phyloP scores from a whole-genome alignment of 2,797 vertebrate species.

The Parotocinclus haroldoi region DNA sequence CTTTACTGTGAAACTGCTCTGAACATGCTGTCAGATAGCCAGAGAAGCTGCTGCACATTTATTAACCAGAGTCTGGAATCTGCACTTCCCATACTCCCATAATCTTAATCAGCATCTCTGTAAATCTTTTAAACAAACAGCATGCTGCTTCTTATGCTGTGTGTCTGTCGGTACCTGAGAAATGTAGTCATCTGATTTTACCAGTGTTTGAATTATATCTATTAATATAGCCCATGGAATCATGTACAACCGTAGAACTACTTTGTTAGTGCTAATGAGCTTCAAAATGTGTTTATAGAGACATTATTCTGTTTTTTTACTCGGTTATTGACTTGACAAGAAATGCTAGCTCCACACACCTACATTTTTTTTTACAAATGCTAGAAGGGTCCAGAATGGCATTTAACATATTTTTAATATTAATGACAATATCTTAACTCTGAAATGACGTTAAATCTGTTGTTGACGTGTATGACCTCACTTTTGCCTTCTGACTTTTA shows the following conservation, averaged over 20 bases:
- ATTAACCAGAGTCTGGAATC: neutral
- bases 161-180: constrained; percentile 52
- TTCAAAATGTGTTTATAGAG: no score
- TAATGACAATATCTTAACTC: no score
- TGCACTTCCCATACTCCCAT: neutral
- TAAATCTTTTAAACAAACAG: constrained; percentile 20
- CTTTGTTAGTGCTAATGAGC: neutral
- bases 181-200: constrained; percentile 29
- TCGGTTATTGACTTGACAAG: no score
- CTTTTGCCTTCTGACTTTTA: constrained; percentile 61
- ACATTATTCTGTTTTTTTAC: no score
- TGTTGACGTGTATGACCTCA: constrained; percentile 64
- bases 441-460: neutral
- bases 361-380: no score
- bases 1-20: constrained; percentile 57
- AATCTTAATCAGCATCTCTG: no score
- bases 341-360: no score
- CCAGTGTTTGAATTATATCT: neutral
- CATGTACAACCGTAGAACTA: constrained; percentile 26
- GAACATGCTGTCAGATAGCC: constrained; percentile 43
- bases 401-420: no score
- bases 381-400: no score
- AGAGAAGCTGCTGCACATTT: neutral
- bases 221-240: neutral
- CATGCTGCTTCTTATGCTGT: constrained; percentile 63